phyloP scores from a whole-genome alignment of 2,888 invertebrate genomes.

The Ischnura elegans region DNA sequence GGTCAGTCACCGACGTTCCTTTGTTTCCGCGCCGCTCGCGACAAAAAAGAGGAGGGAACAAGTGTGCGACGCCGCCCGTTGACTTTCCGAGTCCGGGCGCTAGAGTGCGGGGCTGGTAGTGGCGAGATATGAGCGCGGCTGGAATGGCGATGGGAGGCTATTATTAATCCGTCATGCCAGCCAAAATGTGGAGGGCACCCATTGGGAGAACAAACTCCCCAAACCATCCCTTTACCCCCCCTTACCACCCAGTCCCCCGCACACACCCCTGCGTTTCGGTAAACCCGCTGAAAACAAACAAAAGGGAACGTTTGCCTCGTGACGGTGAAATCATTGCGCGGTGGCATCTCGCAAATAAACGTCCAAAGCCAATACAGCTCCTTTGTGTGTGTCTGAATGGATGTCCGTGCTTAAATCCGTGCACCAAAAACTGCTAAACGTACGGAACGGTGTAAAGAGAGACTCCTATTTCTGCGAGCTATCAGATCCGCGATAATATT shows the following conservation, averaged over 20 bases:
- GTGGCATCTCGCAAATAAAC: not conserved
- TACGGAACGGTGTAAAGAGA: no score
- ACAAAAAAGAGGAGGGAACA: not conserved
- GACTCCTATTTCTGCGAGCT: no score
- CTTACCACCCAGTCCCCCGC: not conserved
- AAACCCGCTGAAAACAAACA: not conserved
- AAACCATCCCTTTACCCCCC: no score
- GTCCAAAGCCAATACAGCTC: not conserved
- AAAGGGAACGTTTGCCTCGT: not conserved
- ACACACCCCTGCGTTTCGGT: not conserved
- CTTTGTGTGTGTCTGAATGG: no score
- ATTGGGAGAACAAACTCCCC: not conserved
- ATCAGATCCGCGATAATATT: no score
- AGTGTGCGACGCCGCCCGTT: not conserved
- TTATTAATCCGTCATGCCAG: constrained; percentile 9
- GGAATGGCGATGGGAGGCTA: not conserved
- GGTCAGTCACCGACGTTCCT: not conserved
- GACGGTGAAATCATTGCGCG: not conserved
- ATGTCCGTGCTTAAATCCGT: no score
- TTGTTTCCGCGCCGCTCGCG: not conserved
- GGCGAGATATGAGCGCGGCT: not conserved
- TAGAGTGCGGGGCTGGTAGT: not conserved
- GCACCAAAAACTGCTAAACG: no score
- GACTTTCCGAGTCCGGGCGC: not conserved
- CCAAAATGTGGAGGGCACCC: not conserved